A percentile compares a stretch with the other conserved stretches of the same genome.
phyloP scores from a whole-genome alignment of 2,888 invertebrate genomes.

The Drosophila mettleri region DNA sequence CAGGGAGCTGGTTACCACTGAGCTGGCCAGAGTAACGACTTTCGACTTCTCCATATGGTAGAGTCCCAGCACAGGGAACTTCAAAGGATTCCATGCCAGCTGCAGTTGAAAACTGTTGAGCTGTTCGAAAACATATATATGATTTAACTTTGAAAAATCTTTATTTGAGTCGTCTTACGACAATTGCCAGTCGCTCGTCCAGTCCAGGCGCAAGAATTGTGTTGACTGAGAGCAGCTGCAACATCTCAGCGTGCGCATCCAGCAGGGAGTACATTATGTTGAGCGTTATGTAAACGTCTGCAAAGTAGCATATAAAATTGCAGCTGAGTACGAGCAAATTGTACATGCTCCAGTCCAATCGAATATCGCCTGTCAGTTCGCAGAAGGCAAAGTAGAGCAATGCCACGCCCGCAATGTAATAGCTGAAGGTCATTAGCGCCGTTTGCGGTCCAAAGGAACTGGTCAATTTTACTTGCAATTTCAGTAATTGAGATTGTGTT shows the following conservation, averaged over 20 bases:
- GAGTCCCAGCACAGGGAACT: conserved; percentile 15
- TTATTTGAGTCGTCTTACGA: not conserved
- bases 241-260: conserved; percentile 40
- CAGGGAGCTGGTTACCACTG: conserved; percentile 34
- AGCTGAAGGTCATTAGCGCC: conserved; percentile 1
- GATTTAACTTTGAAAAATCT: not conserved
- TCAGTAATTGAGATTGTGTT: conserved; percentile 29
- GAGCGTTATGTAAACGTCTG: conserved; percentile 33
- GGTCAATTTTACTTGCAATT: conserved; percentile 2
- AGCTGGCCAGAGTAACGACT: conserved; percentile 21
- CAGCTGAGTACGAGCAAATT: not conserved
- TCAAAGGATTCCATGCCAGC: conserved; percentile 43
- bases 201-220: conserved; percentile 17
- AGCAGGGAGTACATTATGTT: conserved; percentile 24
- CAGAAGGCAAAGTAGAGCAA: conserved; percentile 13
- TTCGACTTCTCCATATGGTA: conserved; percentile 5
- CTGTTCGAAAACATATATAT: not conserved
- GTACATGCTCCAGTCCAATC: not conserved
- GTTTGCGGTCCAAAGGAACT: conserved; percentile 24
- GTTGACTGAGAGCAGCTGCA: conserved; percentile 21
- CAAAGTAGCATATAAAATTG: conserved; percentile 12
- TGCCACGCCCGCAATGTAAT: conserved; percentile 28
- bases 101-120: conserved; percentile 34
- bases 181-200: conserved; percentile 34
- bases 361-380: conserved; percentile 6